Base-by-base conservation (phyloP, 1,140 invertebrate species). In the Bombus waltoni region DNA sequence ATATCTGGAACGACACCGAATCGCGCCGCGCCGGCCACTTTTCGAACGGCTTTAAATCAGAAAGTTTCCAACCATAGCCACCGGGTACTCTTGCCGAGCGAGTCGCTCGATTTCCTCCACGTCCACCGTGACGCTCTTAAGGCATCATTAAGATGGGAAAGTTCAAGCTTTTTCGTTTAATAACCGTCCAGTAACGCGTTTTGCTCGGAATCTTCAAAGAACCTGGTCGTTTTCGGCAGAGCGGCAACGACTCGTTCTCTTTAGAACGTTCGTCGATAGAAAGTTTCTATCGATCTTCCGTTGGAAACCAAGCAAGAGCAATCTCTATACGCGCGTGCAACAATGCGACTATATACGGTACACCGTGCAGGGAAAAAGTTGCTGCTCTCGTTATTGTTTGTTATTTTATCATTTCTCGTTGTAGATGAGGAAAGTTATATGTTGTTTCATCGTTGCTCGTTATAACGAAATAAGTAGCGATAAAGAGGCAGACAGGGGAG, bases 31-130 rank as follows among this genome's bases (percentile, higher is more conserved):
- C 74, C 71, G 38, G 13, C 38, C 28, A 42, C n/a, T 74, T 32
- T 32, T 47, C n/a, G 40, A 74, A 74, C 42, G n/a, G 42, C n/a
- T 47, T 62, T 77, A 77, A 57, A 77, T 77, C 57, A 59, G 35
- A 15, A 77, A 77, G 57, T 77, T 77, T 8, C 4, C 74, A 38
- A 18, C 25, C 28, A 9, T 73, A 6, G 28, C 28, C 4, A 40
- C 0, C 35, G 32, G 32, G 25, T 25, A 22, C 32, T 47, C 10
- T 57, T 11, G 11, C 38, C 57, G 6, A 59, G 6, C 25, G 25
- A 76, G 6, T n/a, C 40, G 9, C 22, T 74, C 18, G 10, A 47
- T 47, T 28, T 74, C 6, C 42, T 32, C 0, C 15, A 9, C 32
- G 3, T 22, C 18, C 38, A 47, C 42, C 25, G 6, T 2, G 71